Evolutionary conservation across 1,140 invertebrate species (phyloP).

Genomic region (Trichogramma pretiosum): DNA sequence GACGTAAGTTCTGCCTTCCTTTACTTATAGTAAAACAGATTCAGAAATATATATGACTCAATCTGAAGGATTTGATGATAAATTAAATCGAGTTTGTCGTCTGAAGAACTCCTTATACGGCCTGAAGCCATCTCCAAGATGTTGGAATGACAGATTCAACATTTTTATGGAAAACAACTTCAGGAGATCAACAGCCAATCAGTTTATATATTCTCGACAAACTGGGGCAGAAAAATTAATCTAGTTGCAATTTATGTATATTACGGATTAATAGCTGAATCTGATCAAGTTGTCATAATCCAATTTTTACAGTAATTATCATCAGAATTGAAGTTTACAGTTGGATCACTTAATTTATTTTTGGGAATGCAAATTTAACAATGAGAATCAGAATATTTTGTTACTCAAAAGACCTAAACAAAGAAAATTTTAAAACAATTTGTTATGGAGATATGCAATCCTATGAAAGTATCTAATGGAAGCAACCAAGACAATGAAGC

Average conservation of each 20-base stretch:
- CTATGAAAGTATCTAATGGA: too few relatives aligned
- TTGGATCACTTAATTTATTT: too few relatives aligned
- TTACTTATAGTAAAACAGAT: slow-evolving; percentile 24
- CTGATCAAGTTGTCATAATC: background rate
- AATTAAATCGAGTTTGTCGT: slow-evolving; percentile 16
- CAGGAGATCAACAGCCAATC: too few relatives aligned
- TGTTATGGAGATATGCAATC: too few relatives aligned
- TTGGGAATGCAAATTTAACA: too few relatives aligned
- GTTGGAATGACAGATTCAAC: slow-evolving; percentile 21
- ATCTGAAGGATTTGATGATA: slow-evolving; percentile 24
- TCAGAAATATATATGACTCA: slow-evolving; percentile 32
- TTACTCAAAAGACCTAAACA: too few relatives aligned
- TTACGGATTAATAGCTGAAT: background rate
- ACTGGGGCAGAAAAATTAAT: slow-evolving; percentile 1
- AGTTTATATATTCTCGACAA: background rate
- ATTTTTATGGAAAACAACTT: background rate
- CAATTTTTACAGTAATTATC: background rate
- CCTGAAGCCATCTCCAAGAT: slow-evolving; percentile 24
- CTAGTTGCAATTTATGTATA: slow-evolving; percentile 6
- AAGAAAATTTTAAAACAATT: too few relatives aligned
- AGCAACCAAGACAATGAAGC: too few relatives aligned
- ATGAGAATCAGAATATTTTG: too few relatives aligned
- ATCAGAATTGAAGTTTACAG: too few relatives aligned
- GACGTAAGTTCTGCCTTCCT: slow-evolving; percentile 28
- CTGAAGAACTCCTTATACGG: slow-evolving; percentile 21